Conservation (phyloP, 2,888 invertebrate genomes). For the Drosophila tanythrix region DNA sequence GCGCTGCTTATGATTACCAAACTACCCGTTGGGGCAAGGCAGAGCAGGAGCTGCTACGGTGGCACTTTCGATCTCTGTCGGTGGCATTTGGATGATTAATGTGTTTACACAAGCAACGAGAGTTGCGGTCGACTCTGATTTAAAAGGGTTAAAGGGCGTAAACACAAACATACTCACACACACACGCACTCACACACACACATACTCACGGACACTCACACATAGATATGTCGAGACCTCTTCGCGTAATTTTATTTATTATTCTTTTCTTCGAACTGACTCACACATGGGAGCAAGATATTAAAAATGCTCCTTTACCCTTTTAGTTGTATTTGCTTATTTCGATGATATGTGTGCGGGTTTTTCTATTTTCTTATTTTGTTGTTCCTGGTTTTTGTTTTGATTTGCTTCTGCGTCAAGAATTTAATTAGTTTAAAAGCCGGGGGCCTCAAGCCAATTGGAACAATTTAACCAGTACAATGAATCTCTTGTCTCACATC, state of each 20-base stretch:
- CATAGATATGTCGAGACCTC: conserved; percentile 20
- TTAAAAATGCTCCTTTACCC: conserved; percentile 56
- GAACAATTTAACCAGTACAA: conserved; percentile 23
- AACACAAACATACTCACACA: conserved; percentile 54
- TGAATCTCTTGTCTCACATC: conserved; percentile 17
- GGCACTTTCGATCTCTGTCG: conserved; percentile 81
- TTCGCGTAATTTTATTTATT: conserved; percentile 73
- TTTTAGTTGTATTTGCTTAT: conserved; percentile 33
- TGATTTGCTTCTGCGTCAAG: conserved; percentile 54
- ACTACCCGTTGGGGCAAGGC: conserved; percentile 31
- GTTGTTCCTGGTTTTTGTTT: conserved; percentile 23
- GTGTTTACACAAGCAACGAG: conserved; percentile 79
- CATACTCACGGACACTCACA: not conserved
- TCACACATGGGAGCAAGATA: conserved; percentile 57
- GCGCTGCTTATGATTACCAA: conserved; percentile 71
- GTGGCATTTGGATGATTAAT: conserved; percentile 80
- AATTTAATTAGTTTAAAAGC: conserved; percentile 75
- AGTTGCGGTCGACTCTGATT: conserved; percentile 78
- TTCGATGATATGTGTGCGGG: conserved; percentile 9
- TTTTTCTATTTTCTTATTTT: conserved; percentile 19
- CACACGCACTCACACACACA: conserved; percentile 8
- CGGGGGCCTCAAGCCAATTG: conserved; percentile 32
- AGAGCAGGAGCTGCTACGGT: conserved; percentile 32
- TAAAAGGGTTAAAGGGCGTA: conserved; percentile 80
- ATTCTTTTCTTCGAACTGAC: conserved; percentile 70